A percentile compares a stretch with the other conserved stretches of the same genome.
phyloP scores from a whole-genome alignment of 2,113 vertebrate genomes.

The Miniopterus natalensis region DNA sequence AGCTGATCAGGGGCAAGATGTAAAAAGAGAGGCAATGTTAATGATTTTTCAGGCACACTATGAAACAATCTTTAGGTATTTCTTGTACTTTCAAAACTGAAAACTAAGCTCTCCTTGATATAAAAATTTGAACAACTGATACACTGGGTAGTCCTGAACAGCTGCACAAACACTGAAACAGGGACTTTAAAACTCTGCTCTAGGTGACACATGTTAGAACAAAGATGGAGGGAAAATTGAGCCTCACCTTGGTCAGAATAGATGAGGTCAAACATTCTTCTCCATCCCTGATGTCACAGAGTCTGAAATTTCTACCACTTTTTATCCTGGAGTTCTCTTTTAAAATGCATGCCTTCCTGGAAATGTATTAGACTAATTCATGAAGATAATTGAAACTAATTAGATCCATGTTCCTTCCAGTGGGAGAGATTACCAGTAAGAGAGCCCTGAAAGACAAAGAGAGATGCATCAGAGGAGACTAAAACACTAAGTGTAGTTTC shows the following conservation, averaged over 20 bases:
- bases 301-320: constrained; percentile 39
- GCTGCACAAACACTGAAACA: not conserved
- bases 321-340: constrained; percentile 40
- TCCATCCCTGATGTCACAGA: not conserved
- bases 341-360: constrained; percentile 33
- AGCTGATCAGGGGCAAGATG: constrained; percentile 13
- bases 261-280: constrained; percentile 19
- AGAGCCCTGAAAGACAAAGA: not conserved
- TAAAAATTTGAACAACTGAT: constrained; percentile 5
- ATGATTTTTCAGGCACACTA: constrained; percentile 10
- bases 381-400: constrained; percentile 10
- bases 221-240: constrained; percentile 35
- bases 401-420: constrained; percentile 11
- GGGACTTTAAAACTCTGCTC: not conserved
- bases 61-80: constrained; percentile 33
- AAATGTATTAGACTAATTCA: constrained; percentile 18
- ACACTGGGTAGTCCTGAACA: constrained; percentile 8
- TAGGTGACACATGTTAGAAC: not conserved
- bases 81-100: constrained; percentile 44
- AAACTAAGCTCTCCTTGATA: constrained; percentile 44
- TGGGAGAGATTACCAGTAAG: not conserved
- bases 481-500: not conserved
- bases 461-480: not conserved
- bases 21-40: not conserved
- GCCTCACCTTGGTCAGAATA: constrained; percentile 2